phyloP scores from a whole-genome alignment of 2,888 invertebrate species.

The Acrocyrtus sp. region DNA sequence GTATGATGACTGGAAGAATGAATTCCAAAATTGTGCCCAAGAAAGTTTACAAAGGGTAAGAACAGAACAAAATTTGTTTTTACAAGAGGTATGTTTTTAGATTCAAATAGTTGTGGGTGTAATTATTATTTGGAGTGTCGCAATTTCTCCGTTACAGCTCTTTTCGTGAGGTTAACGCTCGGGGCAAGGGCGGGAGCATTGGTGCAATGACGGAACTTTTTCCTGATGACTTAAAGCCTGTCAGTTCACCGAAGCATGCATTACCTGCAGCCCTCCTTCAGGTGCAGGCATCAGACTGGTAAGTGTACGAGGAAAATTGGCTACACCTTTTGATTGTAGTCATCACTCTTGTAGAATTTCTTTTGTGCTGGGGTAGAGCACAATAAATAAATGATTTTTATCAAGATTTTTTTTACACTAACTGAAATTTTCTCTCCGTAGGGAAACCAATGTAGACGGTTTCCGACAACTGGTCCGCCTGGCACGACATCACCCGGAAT shows the following conservation, averaged over 20 bases:
- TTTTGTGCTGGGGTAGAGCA: neutral
- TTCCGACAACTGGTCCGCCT: slow-evolving; percentile 77
- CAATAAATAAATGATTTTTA: slow-evolving; percentile 12
- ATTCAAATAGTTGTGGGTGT: neutral
- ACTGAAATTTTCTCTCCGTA: too few relatives aligned
- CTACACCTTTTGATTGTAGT: neutral
- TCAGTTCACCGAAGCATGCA: slow-evolving; percentile 75
- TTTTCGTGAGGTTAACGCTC: slow-evolving; percentile 56
- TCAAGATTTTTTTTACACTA: slow-evolving; percentile 7
- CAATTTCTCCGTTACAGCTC: slow-evolving; percentile 44
- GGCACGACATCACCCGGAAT: slow-evolving; percentile 74
- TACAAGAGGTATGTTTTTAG: neutral
- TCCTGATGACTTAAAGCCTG: slow-evolving; percentile 68
- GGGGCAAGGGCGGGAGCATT: slow-evolving; percentile 39
- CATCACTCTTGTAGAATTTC: neutral
- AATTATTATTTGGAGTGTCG: too few relatives aligned
- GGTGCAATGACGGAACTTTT: slow-evolving; percentile 56
- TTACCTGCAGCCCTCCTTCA: slow-evolving; percentile 74
- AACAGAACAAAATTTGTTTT: neutral
- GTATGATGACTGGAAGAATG: slow-evolving; percentile 46
- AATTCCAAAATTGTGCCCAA: slow-evolving; percentile 52
- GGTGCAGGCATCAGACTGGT: slow-evolving; percentile 79
- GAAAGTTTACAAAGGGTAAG: slow-evolving; percentile 60
- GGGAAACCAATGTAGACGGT: slow-evolving; percentile 81
- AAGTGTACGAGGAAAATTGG: slow-evolving; percentile 44